Base-by-base conservation (phyloP, 1,140 invertebrate species). In the Parasteatoda tepidariorum region DNA sequence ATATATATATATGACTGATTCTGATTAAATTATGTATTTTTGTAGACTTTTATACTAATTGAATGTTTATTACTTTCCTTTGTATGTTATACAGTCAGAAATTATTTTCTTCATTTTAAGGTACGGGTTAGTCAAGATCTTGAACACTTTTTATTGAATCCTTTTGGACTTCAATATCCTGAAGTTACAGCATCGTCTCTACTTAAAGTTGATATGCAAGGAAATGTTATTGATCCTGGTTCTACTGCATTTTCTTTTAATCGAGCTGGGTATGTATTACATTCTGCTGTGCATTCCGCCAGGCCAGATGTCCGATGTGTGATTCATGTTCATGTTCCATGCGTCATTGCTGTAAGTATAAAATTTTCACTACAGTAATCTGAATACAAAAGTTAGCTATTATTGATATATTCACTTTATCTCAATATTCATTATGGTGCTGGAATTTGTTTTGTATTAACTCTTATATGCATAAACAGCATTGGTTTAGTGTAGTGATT, bases 151-250 rank as follows among this genome's bases (percentile, higher is more conserved):
- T 90, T 99, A 87, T 94, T 99, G 3, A 99, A 98, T 89, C 97
- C 98, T 0, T 98, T 96, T 86, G 98, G 98, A 1, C 91, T 99
- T 87, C 91, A 99, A 54, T 99, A 97, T 88, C 95, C 98, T 88
- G 98, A 99, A 91, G 92, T 99, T 6, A 99, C 98, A 48, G 98
- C 98, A n/a, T 97, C 96, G 26, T 95, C 95, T 79, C 91, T 99
- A 84, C 93, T 99, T 54, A 99, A 99, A 91, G 94, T 98, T 15
- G 95, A 98, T 87, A 96, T 98, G 93, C 89, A 90, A 83, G 91
- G 91, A 0, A 88, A 90, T 75, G 86, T 91, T 18, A 92, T 98
- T 34, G 96, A 98, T 89, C 92, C 93, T 86, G 96, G 97, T 13
- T 95, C 95, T 68, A 98, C 97, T 54, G 96, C 96, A 89, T 96